Evolutionary conservation across 2,797 vertebrate genomes (phyloP), one percentile per base, ranked within the genome.

Genomic region (Gallinago nigripennis): DNA sequence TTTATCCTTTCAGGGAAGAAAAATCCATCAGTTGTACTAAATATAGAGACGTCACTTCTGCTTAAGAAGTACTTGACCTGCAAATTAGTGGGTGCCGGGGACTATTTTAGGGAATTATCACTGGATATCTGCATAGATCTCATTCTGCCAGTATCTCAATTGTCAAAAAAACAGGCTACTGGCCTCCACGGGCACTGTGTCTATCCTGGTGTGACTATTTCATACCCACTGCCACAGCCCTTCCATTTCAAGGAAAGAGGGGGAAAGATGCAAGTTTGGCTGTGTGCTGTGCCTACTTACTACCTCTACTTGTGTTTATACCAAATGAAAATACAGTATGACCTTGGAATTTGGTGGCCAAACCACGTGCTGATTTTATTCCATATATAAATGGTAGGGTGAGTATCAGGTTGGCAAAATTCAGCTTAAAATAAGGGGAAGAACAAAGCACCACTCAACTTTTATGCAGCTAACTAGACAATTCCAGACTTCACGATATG

Each of bases 401-500:
- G 57, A 94, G 43, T 78, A 70, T 76, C 50, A 57, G 15, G 23
- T 30, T 77, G 80, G 84, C 45, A 91, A 93, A 92, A 90, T 81
- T 94, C 85, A 86, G 50, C 24, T 50, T 79, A 92, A 82, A 97
- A 95, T 50, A 68, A 88, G 93, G 82, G 66, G 56, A 93, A 93
- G 43, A 94, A 88, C 4, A 10, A 87, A 96, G 84, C 69, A 95
- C 60, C 73, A 56, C 64, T 96, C 85, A 90, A 87, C 80, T 92
- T 80, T 80, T 56, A 69, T 77, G 86, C 86, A 91, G 63, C 30
- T 86, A 95, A 92, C 93, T 81, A 89, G 92, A 94, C 66, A 88
- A 93, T 90, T 94, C 91, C 94, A 97, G 79, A 80, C 91, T 92
- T 84, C 64, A 91, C 24, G 18, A 93, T 96, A 96, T 69, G 92